These are phyloP conservation scores for Rhynchotus rufescens DNA, from an alignment of 2,797 vertebrate species.

Conservation along the genomic window DNA sequence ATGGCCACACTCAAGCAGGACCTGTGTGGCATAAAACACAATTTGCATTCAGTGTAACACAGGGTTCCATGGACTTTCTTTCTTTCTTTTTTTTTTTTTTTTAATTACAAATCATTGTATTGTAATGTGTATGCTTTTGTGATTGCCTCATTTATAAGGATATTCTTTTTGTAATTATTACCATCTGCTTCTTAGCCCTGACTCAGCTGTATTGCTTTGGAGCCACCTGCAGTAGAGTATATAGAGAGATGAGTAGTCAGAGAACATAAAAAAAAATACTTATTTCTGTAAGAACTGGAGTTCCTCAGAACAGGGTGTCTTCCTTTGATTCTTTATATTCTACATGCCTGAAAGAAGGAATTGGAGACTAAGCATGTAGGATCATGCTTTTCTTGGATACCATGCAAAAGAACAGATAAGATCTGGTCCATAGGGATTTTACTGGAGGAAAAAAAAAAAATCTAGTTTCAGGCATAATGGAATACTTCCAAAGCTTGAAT, in stretches of 20 bases:
- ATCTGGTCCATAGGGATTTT: background rate
- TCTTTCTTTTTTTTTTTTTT: no score
- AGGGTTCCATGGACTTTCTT: background rate
- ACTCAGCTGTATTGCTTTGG: background rate
- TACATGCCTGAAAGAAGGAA: background rate
- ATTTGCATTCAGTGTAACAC: background rate
- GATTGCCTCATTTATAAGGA: background rate
- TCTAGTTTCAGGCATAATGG: background rate
- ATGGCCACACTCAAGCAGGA: background rate
- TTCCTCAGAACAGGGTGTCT: background rate
- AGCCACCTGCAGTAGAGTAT: background rate
- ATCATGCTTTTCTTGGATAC: background rate
- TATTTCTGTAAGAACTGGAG: background rate
- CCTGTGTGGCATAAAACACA: background rate
- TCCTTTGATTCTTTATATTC: background rate
- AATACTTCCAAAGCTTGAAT: background rate
- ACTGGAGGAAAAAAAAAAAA: background rate
- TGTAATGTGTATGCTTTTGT: background rate
- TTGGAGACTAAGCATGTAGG: background rate
- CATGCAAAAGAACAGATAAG: background rate
- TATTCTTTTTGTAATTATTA: background rate
- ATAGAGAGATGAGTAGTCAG: background rate
- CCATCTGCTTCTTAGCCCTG: background rate
- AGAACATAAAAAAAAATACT: background rate
- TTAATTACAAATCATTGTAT: background rate